Conservation (phyloP, 2,888 invertebrate genomes). For the Deilephila elpenor region DNA sequence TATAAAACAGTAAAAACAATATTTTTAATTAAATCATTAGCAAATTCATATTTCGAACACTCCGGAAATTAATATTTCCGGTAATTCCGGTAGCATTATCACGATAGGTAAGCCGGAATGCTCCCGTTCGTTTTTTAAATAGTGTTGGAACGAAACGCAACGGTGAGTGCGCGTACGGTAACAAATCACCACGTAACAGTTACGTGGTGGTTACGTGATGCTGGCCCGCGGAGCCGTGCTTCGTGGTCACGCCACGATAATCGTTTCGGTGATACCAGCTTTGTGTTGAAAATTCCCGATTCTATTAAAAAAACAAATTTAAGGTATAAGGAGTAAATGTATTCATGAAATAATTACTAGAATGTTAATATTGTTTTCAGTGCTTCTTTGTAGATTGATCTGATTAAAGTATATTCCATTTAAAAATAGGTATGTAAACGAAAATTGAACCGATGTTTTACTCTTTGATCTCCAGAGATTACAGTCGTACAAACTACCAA, state of each 20-base stretch:
- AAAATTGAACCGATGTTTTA: no score
- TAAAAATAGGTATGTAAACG: no score
- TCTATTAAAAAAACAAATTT: background rate
- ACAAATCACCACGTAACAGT: conserved; percentile 45
- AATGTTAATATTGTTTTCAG: no score
- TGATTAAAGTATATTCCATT: no score
- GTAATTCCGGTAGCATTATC: conserved; percentile 15
- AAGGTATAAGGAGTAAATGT: no score
- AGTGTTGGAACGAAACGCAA: conserved; percentile 19
- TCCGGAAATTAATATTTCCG: conserved; percentile 5
- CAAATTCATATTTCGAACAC: background rate
- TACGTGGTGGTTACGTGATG: conserved; percentile 49
- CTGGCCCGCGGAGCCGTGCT: conserved; percentile 41
- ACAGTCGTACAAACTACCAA: no score
- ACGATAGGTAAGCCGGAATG: conserved; percentile 12
- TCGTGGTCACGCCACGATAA: conserved; percentile 32
- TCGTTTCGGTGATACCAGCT: conserved; percentile 1
- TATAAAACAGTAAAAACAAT: no score
- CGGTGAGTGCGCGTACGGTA: conserved; percentile 41
- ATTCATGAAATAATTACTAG: no score
- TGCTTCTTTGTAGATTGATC: no score
- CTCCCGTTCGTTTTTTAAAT: conserved; percentile 4
- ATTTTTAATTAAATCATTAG: no score
- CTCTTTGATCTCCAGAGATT: no score
- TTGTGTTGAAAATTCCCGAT: background rate